These are phyloP conservation scores for Leptopilina syphax DNA, from an alignment of 2,888 invertebrate species.

Conservation along the genomic window DNA sequence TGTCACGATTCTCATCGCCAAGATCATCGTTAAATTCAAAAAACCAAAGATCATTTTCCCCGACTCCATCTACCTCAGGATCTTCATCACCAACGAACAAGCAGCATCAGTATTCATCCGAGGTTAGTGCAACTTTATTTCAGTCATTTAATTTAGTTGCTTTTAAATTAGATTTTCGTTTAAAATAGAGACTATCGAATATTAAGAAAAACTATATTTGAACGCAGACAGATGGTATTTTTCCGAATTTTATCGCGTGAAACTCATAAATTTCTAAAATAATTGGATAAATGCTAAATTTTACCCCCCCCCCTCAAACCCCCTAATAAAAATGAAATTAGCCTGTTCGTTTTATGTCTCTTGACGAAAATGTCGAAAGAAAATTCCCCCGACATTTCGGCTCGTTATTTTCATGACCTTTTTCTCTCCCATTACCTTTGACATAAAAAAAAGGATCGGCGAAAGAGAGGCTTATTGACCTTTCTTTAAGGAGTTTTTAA, in stretches of 20 bases:
- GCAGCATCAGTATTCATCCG: slow-evolving; percentile 21
- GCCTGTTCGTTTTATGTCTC: slow-evolving; percentile 18
- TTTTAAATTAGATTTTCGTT: not conserved
- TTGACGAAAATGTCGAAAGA: slow-evolving; percentile 20
- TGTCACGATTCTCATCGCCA: slow-evolving; percentile 41
- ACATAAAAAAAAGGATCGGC: not conserved
- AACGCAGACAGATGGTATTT: not conserved
- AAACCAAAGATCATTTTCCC: slow-evolving; percentile 44
- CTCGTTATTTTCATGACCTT: slow-evolving; percentile 27
- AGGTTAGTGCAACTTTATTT: slow-evolving; percentile 1
- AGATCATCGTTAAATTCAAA: slow-evolving; percentile 20
- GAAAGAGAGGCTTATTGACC: slow-evolving; percentile 2
- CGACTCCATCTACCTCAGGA: slow-evolving; percentile 40
- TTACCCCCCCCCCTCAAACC: not conserved
- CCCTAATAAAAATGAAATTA: not conserved
- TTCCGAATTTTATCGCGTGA: not conserved
- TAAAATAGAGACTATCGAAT: not conserved
- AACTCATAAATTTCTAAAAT: not conserved
- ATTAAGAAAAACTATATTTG: not conserved
- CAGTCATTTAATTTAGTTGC: not conserved
- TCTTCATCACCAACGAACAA: not conserved
- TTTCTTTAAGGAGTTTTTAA: slow-evolving; percentile 9
- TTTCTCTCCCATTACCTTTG: slow-evolving; percentile 1
- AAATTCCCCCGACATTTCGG: slow-evolving; percentile 1
- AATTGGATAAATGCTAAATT: slow-evolving; percentile 1